These are phyloP conservation scores for Australoheros facetus DNA, from an alignment of 2,797 vertebrate genomes.

Conservation along the genomic window DNA sequence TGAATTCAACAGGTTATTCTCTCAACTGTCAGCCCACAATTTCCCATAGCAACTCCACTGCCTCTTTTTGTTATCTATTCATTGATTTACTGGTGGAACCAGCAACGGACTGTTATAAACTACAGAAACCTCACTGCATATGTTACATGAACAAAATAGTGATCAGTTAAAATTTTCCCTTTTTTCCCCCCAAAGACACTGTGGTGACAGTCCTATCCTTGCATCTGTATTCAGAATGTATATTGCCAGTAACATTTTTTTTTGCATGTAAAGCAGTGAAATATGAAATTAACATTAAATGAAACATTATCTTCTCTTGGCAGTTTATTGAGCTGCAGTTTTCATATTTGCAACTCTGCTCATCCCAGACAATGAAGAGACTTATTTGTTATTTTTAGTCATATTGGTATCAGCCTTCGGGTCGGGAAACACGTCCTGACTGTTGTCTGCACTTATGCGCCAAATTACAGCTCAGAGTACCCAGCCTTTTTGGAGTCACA, in stretches of 20 bases:
- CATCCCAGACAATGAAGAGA: neutral
- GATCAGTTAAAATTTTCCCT: neutral
- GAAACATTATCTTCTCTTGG: neutral
- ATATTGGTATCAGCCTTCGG: neutral
- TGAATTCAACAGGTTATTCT: neutral
- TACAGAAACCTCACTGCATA: neutral
- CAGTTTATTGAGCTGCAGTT: neutral
- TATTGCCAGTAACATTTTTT: no score
- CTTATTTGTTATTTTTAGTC: neutral
- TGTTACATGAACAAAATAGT: no score
- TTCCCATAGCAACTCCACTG: neutral
- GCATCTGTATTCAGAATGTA: neutral
- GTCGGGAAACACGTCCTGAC: no score
- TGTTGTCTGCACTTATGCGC: no score
- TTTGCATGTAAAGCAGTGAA: neutral
- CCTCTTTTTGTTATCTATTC: neutral
- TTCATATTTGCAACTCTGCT: neutral
- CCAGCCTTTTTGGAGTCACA: no score
- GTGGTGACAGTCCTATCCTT: neutral
- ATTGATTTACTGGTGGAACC: neutral
- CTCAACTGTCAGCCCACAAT: neutral
- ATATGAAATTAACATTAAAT: neutral
- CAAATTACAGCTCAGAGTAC: no score
- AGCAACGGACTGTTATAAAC: neutral
- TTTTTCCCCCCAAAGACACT: neutral